These are phyloP conservation scores for Macrotrachela quadricornifera DNA, from an alignment of 1,140 invertebrate species.

Conservation along the genomic window DNA sequence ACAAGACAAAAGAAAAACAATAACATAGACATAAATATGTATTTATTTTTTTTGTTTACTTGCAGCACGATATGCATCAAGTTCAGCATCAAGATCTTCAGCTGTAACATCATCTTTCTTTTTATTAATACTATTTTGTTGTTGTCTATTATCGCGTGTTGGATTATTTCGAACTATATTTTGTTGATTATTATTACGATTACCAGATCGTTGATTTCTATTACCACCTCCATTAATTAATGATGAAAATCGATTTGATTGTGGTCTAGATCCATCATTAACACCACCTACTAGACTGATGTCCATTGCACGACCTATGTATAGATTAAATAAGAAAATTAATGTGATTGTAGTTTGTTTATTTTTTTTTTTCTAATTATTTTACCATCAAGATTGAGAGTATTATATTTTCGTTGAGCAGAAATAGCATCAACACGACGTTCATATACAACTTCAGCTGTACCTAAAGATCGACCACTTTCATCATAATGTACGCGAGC, in stretches of 20 bases:
- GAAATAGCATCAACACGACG: conserved; percentile 68
- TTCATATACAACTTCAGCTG: conserved; percentile 86
- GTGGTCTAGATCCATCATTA: background rate
- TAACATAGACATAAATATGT: too few species aligned
- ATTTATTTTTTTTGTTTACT: background rate
- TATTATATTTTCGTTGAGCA: conserved; percentile 93
- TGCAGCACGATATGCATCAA: conserved; percentile 6
- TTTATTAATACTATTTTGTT: background rate
- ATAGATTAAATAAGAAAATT: background rate
- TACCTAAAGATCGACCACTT: conserved; percentile 78
- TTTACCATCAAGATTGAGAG: conserved; percentile 73
- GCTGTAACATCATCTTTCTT: background rate
- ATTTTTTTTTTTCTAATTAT: background rate
- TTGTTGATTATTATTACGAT: too few species aligned
- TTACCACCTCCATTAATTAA: background rate
- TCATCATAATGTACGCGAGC: conserved; percentile 88
- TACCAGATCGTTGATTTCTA: background rate
- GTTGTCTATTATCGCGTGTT: background rate
- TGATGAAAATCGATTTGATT: background rate
- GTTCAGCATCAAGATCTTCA: conserved; percentile 5
- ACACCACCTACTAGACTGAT: background rate
- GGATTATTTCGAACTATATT: background rate
- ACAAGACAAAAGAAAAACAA: too few species aligned
- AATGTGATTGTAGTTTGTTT: background rate
- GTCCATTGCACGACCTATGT: conserved; percentile 5